Evolutionary conservation across 2,888 invertebrate genomes (phyloP), one percentile per base, ranked within the genome.

Genomic region (Physocephala rufipes): DNA sequence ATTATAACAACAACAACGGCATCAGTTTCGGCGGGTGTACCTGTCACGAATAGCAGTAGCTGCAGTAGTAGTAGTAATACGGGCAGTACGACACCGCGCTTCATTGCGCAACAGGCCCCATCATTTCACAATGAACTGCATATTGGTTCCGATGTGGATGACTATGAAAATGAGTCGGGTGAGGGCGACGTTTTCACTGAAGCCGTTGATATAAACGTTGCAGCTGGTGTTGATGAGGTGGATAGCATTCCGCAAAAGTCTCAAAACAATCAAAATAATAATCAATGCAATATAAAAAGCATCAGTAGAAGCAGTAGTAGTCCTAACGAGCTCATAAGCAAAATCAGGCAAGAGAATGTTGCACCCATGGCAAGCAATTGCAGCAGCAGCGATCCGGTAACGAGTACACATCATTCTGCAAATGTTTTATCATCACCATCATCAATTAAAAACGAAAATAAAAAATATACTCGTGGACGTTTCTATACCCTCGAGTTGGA

Each of bases 401-500:
- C 36, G 26, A 63, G n/a, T n/a, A n/a, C n/a, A n/a, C n/a, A n/a
- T n/a, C 78, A 76, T 3, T 76, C 77, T 21, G 51, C 63, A 67
- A 64, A 67, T 53, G 62, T 36, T 73, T 62, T 55, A 72, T 59
- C 71, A 64, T n/a, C 24, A 28, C 55, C 66, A 45, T 21, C 61
- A 15, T 67, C 75, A 55, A 76, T 82, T 64, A 79, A 81, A 66
- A 84, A 85, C 71, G 82, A 84, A 47, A 84, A 85, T 75, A 82
- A 80, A 45, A 82, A 83, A 74, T 82, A 80, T 66, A 78, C 78
- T 15, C 78, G 85, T 47, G 85, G 84, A 26, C 84, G 86, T 24
- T 86, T 85, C 74, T 82, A 85, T 74, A 86, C 86, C 47, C 75
- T 86, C 26, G 86, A 86, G 74, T 81, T 89, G 76, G 88, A 88